These are phyloP conservation scores for Carlito syrichta DNA, from an alignment of 2,113 vertebrate species.

Conservation along the genomic window DNA sequence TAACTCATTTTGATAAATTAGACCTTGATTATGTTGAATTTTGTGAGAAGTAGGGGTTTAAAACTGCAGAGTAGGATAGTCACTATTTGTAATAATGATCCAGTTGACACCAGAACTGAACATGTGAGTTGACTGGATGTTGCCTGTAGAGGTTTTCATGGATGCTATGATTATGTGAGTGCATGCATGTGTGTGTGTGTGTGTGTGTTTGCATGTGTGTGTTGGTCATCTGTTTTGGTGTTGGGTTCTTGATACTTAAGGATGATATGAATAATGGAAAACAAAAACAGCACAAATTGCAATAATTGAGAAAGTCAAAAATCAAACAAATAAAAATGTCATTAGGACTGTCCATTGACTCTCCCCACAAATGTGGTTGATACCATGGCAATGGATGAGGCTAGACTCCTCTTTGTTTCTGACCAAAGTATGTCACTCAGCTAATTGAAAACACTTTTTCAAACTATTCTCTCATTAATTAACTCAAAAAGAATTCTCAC, in stretches of 20 bases:
- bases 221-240: neutral
- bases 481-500: neutral
- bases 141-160: neutral
- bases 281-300: neutral
- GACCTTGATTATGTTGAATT: neutral
- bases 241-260: neutral
- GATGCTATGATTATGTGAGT: too few species aligned
- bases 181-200: neutral
- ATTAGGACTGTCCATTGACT: neutral
- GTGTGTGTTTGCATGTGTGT: too few species aligned
- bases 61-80: neutral
- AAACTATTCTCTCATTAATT: neutral
- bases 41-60: neutral
- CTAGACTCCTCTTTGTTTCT: neutral
- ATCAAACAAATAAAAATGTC: neutral
- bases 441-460: neutral
- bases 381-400: neutral
- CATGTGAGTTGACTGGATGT: neutral
- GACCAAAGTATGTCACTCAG: neutral
- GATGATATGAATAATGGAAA: neutral
- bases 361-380: neutral
- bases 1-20: conserved; percentile 60
- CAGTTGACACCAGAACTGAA: neutral
- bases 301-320: neutral
- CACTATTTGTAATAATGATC: neutral